These are phyloP conservation scores for Netelia melanura DNA, from an alignment of 2,888 invertebrate genomes.

Conservation along the genomic window DNA sequence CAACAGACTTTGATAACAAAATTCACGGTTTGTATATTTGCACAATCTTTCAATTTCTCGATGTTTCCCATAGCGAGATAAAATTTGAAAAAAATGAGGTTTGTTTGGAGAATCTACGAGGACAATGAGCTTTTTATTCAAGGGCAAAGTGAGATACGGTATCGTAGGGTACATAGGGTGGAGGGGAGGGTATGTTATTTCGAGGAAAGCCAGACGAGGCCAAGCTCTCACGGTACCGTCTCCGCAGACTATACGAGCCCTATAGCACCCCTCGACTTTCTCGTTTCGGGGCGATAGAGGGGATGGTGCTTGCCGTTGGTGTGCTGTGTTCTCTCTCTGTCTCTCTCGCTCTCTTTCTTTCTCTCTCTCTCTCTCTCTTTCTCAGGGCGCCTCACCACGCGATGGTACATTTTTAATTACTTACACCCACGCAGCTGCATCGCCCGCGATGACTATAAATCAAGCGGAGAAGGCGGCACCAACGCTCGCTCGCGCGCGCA, in stretches of 20 bases:
- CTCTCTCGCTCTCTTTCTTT: background rate
- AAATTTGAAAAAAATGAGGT: background rate
- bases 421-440: conserved; percentile 85
- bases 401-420: conserved; percentile 85
- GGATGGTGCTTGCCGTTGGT: conserved; percentile 37
- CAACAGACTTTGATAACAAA: background rate
- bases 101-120: conserved; percentile 23
- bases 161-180: conserved; percentile 21
- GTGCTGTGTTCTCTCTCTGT: conserved; percentile 31
- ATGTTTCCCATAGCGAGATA: background rate
- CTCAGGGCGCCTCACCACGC: conserved; percentile 80
- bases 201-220: conserved; percentile 67
- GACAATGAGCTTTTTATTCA: conserved; percentile 57
- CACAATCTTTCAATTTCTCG: background rate
- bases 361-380: background rate
- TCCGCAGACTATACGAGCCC: conserved; percentile 47
- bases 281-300: conserved; percentile 31
- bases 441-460: conserved; percentile 85
- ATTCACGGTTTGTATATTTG: background rate
- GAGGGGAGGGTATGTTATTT: conserved; percentile 51
- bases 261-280: conserved; percentile 60
- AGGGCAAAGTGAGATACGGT: conserved; percentile 46
- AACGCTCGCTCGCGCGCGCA: conserved; percentile 66
- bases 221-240: conserved; percentile 64
- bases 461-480: conserved; percentile 77